phyloP scores from a whole-genome alignment of 1,140 invertebrate species.

The Cyrtorhinus lividipennis region DNA sequence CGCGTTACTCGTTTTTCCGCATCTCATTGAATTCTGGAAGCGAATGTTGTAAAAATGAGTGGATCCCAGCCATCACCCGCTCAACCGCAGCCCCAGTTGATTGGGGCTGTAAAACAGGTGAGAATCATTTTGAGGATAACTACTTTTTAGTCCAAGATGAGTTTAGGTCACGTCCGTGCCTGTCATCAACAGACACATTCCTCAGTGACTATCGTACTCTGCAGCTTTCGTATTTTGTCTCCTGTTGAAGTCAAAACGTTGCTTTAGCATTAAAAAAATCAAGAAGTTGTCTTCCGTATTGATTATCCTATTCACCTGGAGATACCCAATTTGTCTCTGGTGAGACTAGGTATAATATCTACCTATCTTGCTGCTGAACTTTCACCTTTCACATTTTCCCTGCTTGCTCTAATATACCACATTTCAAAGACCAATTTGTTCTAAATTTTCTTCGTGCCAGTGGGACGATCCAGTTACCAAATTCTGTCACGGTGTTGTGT shows the following conservation, averaged over 20 bases:
- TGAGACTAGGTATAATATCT: no score
- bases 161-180: background rate
- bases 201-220: background rate
- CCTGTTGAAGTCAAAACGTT: background rate
- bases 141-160: background rate
- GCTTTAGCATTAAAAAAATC: background rate
- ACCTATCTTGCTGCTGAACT: no score
- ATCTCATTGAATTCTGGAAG: background rate
- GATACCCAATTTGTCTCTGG: no score
- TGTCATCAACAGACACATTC: background rate
- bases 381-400: no score
- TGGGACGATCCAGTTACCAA: no score
- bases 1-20: background rate
- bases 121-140: background rate
- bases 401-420: no score
- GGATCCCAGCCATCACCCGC: slow-evolving; percentile 8
- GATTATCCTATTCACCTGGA: no score
- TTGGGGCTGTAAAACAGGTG: slow-evolving; percentile 13
- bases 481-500: no score
- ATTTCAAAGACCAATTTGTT: no score
- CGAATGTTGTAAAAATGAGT: slow-evolving; percentile 13
- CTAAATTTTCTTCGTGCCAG: no score
- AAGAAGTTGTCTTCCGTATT: no score
- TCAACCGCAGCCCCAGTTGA: background rate
- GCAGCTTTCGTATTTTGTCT: background rate